Base-by-base conservation (phyloP, 2,888 invertebrate genomes). In the Venustoraphidia nigricollis region DNA sequence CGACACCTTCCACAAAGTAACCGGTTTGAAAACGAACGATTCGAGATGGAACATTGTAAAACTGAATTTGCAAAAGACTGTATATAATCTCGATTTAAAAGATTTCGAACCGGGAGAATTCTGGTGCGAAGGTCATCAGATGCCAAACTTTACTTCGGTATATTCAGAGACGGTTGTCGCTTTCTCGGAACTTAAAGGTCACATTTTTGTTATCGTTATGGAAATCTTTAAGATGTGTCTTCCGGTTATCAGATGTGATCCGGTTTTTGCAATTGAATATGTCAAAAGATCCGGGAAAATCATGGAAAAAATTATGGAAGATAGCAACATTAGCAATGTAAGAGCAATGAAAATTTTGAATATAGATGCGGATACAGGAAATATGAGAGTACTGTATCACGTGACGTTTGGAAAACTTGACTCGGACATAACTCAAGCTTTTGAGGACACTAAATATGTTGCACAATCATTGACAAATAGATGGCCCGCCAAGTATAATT, bases 91-190 rank as follows among this genome's bases (percentile, higher is more conserved):
- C 2, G 65, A 72, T 53, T 59, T 76, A 2, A 64, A 73, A 40
- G 68, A 74, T 40, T 67, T 27, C 27, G 27, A 70, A 50, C 70
- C 77, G 1, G 78, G 78, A 1, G 69, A 75, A 53, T 81, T 81
- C 59, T 80, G 79, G 78, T 81, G 81, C 58, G 75, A 77, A 62
- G 77, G 74, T 1, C 74, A 76, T 54, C 59, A 59, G 1, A 68
- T 72, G 5, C 65, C 64, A 48, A 65, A 72, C 51, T 72, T 76
- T 55, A 61, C 69, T n/a, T 57, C 71, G 14, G 59, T 77, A 13
- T 56, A 60, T 48, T 73, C 77, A 0, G 61, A 70, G 10, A 72
- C 63, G 59, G 62, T 79, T 34, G 60, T 77, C 27, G 75, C 75
- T 0, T 69, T 68, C 10, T 62, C 60, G 49, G 52, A 59, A 13